phyloP scores from a whole-genome alignment of 2,113 vertebrate species.

The Phocoena sinus region DNA sequence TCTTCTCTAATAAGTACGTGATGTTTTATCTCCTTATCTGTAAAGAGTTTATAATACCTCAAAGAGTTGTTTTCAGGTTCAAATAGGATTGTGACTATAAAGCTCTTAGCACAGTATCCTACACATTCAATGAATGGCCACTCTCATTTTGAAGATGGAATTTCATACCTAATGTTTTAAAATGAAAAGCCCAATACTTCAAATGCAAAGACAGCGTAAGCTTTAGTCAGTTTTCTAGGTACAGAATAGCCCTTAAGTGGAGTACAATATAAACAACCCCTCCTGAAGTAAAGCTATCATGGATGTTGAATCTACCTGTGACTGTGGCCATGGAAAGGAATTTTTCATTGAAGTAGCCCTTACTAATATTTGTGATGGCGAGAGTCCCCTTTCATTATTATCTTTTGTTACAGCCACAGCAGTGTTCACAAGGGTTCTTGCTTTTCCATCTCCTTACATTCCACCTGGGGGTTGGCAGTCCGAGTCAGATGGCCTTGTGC shows the following conservation, averaged over 20 bases:
- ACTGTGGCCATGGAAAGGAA: background rate
- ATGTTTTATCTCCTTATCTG: background rate
- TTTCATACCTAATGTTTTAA: background rate
- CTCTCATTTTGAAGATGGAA: background rate
- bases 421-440: conserved; percentile 24
- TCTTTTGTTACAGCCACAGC: background rate
- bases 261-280: background rate
- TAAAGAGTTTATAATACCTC: background rate
- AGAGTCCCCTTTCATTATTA: background rate
- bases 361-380: background rate
- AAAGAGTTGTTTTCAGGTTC: background rate
- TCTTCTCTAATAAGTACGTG: background rate
- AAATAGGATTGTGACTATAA: background rate
- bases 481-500: conserved; percentile 42
- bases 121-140: background rate
- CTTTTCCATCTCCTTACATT: conserved; percentile 27
- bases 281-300: background rate
- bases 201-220: background rate
- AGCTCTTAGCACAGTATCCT: background rate
- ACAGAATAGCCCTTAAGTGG: background rate
- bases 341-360: background rate
- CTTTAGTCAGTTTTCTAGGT: background rate
- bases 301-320: background rate
- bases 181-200: background rate
- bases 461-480: background rate